Evolutionary conservation across 2,888 invertebrate genomes (phyloP).

Genomic region (Choristoneura rosaceana): DNA sequence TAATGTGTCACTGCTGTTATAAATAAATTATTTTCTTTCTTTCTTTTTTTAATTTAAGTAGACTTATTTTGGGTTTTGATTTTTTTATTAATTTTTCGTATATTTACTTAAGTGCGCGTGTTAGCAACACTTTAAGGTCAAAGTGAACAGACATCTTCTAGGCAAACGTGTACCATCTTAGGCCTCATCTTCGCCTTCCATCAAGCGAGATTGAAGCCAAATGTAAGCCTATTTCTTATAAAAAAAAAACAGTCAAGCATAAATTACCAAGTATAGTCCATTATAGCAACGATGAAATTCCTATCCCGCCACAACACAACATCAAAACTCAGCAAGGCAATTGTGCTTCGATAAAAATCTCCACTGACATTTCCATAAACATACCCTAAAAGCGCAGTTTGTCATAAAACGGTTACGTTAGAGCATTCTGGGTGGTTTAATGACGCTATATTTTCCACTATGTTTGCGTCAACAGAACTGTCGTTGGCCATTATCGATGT

Average conservation of each 20-base stretch:
- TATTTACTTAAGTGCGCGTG: too few species aligned
- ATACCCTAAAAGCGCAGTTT: conserved; percentile 40
- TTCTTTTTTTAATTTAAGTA: too few species aligned
- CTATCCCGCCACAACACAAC: neutral
- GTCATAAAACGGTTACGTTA: conserved; percentile 59
- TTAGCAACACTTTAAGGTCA: too few species aligned
- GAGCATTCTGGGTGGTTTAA: conserved; percentile 57
- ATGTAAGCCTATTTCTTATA: too few species aligned
- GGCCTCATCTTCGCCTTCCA: too few species aligned
- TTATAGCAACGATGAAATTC: neutral
- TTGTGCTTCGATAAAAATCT: conserved; percentile 29
- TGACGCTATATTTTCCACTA: conserved; percentile 63
- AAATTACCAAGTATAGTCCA: neutral
- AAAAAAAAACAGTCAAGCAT: neutral
- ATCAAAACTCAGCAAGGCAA: conserved; percentile 21
- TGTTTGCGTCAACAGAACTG: conserved; percentile 53
- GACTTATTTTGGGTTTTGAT: too few species aligned
- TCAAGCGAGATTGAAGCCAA: too few species aligned
- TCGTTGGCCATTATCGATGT: conserved; percentile 59
- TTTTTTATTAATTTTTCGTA: too few species aligned
- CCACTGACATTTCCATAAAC: conserved; percentile 24
- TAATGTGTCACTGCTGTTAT: too few species aligned
- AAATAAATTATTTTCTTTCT: too few species aligned
- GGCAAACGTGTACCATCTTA: too few species aligned
- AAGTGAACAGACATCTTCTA: too few species aligned